Base-by-base conservation (phyloP, 2,888 invertebrate genomes). In the Drosophila parthenogenetica region DNA sequence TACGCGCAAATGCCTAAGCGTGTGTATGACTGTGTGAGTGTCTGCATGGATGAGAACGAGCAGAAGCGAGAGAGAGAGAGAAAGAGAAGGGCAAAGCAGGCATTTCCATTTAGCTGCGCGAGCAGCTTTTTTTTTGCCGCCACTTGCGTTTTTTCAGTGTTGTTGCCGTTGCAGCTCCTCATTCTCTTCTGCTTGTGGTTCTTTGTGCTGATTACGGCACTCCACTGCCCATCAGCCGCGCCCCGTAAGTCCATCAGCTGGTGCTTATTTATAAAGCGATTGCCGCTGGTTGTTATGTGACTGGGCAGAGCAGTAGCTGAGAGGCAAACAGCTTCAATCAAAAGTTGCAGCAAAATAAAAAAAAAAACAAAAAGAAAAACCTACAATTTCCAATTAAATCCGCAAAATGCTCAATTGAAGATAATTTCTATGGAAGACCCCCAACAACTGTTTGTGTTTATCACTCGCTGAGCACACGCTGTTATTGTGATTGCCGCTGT, bases 21-120 rank as follows among this genome's bases (percentile, higher is more conserved):
- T 37, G 8, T 55, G 25, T 39, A 5, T 22, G 29, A 39, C 32
- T 29, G 51, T 57, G 17, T 25, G 63, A 39, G 19, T n/a, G 51
- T 57, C 14, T 25, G 63, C 35, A 14, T n/a, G 68, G 29, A 55
- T 8, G 32, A 29, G 40, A 17, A 51, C 32, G 48, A 51, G 39
- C 32, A 35, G 46, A 35, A 32, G 48, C 29, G 51, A 45, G 19
- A 45, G 25, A 53, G 32, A 53, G 51, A 54, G 32, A 7, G 39
- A 45, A 64, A 63, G 59, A 78, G 50, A 60, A 67, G 74, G 62
- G 68, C 68, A 22, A 29, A 51, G 57, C 57, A 66, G 54, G 63
- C 76, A 75, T 63, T 79, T 78, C 59, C 75, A 78, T 87, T 87
- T 69, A 79, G 82, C 63, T 87, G 88, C 88, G 82, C 88, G 77